A percentile compares a stretch with the other conserved stretches of the same genome.
These are phyloP conservation scores for Pseudopipra pipra DNA, from an alignment of 2,113 vertebrate genomes.

Conservation along the genomic window DNA sequence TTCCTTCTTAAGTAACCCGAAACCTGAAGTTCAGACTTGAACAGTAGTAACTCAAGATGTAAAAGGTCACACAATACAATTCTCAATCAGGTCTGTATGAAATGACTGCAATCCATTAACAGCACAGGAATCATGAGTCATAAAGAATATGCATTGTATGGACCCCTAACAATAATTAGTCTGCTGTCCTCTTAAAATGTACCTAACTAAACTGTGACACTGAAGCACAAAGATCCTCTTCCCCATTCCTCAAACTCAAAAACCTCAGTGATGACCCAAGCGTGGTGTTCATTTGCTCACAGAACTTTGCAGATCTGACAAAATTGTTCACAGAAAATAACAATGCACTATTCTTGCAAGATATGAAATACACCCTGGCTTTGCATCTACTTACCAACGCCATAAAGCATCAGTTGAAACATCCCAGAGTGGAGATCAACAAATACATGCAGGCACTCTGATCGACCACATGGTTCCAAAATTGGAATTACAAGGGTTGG, in stretches of 20 bases:
- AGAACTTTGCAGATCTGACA: background rate
- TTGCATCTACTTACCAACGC: slow-evolving; percentile 85
- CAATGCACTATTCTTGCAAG: background rate
- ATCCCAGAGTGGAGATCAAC: slow-evolving; percentile 98
- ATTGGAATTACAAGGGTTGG: slow-evolving; percentile 95
- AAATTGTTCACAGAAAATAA: background rate
- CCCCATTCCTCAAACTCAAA: background rate
- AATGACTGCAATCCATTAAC: background rate
- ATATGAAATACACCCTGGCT: background rate
- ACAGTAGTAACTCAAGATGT: background rate
- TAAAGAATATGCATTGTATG: background rate
- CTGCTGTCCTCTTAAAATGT: background rate
- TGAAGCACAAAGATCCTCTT: background rate
- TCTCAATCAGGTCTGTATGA: background rate
- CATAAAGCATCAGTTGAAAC: slow-evolving; percentile 97
- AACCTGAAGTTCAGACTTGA: background rate
- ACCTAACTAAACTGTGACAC: background rate
- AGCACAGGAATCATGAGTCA: background rate
- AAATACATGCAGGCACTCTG: slow-evolving; percentile 97
- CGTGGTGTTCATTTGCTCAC: background rate
- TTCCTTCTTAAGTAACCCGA: background rate
- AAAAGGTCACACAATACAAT: background rate
- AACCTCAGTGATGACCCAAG: background rate
- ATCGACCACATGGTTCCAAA: slow-evolving; percentile 93
- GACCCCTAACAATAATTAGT: background rate